Base-by-base conservation (phyloP, 2,113 vertebrate genomes). In the Amblyopsis rosae region DNA sequence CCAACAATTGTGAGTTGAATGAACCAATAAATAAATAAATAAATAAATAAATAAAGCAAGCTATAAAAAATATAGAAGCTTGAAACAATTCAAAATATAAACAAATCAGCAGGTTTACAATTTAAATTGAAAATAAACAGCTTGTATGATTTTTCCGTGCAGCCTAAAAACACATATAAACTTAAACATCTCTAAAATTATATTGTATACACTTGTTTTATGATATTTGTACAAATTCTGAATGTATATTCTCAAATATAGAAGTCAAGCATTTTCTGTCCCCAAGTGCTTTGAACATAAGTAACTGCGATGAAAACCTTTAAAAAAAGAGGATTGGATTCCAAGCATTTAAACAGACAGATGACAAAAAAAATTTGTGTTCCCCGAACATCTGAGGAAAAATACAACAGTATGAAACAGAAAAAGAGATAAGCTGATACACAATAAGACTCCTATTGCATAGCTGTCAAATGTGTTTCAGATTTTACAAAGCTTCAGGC, bases 371-470 rank as follows among this genome's bases (percentile, higher is more conserved):
- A 92, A 89, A 91, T 83, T 83, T 87, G 86, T 83, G 75, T 78
- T 82, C 77, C 82, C 83, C 73, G n/a, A 75, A 84, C 59, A 72
- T 80, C 62, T 68, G 76, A 74, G 81, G 77, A 74, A 75, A 62
- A 85, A 88, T 83, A 90, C 81, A 89, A 88, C 89, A 72, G 75
- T 88, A 91, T 75, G 76, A 89, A 89, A 86, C 88, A 82, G 84
- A 79, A 87, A 89, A 88, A 86, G 81, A 90, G 84, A 90, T 80
- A 88, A 89, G 90, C 91, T 93, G 92, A 89, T 91, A 89, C 83
- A 91, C 88, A 92, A 88, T 88, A 86, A 90, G 88, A 91, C 91
- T 91, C 87, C 89, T 89, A 88, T 90, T 93, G 91, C 90, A 93
- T 92, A 92, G 91, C 91, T 86, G 88, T 90, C 86, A 87, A 89